phyloP scores from a whole-genome alignment of 2,797 vertebrate species.

The Lacerta bilineata region DNA sequence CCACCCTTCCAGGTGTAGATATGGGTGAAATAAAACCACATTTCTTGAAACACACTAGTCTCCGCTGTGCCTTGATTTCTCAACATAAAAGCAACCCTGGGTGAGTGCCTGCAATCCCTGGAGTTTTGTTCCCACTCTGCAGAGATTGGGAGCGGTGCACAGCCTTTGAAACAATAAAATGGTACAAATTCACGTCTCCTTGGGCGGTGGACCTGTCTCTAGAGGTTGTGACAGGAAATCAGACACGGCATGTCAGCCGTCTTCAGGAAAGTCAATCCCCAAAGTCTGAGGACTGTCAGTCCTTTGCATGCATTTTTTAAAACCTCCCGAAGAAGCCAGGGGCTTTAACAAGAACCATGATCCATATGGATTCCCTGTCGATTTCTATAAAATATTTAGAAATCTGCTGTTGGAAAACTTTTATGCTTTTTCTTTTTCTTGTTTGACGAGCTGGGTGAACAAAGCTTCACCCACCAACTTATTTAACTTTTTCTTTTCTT shows the following conservation, averaged over 20 bases:
- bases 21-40: no score
- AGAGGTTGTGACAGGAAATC: background rate
- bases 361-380: conserved; percentile 72
- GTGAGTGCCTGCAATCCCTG: no score
- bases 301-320: conserved; percentile 57
- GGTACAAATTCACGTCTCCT: background rate
- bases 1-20: no score
- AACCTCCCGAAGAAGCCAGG: conserved; percentile 39
- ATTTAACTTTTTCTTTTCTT: background rate
- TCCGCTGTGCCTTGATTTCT: no score
- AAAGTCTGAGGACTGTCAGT: conserved; percentile 24
- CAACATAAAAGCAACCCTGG: no score
- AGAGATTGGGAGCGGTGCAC: no score
- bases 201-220: no score
- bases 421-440: conserved; percentile 46
- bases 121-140: no score
- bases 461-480: conserved; percentile 62
- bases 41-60: no score
- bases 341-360: conserved; percentile 66
- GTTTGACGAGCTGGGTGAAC: conserved; percentile 68
- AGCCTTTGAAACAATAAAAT: background rate
- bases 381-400: conserved; percentile 77
- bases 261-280: background rate
- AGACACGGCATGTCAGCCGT: background rate
- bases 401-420: conserved; percentile 71